Evolutionary conservation across 2,888 invertebrate genomes (phyloP).

Genomic region (Rhyacophila evoluta): DNA sequence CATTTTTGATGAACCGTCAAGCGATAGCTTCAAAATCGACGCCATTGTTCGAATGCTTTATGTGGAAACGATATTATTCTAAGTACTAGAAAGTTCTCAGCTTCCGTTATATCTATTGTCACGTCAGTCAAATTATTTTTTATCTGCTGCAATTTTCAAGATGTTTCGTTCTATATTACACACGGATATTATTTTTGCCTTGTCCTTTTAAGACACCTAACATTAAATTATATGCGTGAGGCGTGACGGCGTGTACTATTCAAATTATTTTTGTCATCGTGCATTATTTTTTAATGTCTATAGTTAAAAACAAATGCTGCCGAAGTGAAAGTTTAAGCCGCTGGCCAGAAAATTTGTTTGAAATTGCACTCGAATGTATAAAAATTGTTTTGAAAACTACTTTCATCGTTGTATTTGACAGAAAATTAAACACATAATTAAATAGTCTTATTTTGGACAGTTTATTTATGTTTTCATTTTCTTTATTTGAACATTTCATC

Average conservation of each 20-base stretch:
- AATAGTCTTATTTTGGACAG: no score
- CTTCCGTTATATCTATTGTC: background rate
- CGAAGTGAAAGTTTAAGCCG: background rate
- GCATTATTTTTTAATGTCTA: background rate
- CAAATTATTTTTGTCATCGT: background rate
- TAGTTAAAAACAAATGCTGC: background rate
- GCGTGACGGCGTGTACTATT: background rate
- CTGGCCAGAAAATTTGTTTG: background rate
- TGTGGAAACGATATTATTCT: background rate
- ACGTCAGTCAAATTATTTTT: conserved; percentile 16
- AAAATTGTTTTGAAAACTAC: background rate
- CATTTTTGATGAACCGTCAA: conserved; percentile 1
- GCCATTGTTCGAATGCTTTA: background rate
- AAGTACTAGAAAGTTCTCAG: conserved; percentile 16
- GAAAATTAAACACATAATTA: no score
- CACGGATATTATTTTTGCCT: background rate
- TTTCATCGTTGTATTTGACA: no score
- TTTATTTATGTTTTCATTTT: no score
- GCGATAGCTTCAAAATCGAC: background rate
- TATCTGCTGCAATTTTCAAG: conserved; percentile 1
- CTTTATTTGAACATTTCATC: no score
- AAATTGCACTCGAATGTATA: background rate
- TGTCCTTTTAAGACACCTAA: background rate
- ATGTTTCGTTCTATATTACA: background rate
- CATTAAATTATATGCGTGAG: background rate